Base-by-base conservation (phyloP, 2,113 vertebrate genomes). In the Chionis minor region DNA sequence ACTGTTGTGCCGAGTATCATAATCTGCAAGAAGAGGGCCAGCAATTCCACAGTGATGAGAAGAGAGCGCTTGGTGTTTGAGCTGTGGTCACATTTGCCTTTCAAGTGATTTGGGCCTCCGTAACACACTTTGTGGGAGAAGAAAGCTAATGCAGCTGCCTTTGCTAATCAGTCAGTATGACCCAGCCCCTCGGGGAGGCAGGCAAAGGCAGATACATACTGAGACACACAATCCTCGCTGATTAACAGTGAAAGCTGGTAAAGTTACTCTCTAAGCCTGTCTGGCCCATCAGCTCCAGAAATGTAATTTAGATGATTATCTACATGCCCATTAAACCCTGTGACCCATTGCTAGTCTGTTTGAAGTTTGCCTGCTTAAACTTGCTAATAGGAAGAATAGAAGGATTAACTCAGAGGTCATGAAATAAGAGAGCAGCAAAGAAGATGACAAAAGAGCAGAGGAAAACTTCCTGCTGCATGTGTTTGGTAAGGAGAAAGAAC, bases 241-340 rank as follows among this genome's bases (percentile, higher is more conserved):
- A 98, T 98, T 97, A 97, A 90, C 96, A 96, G 97, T 44, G 72
- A 98, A 96, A 93, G 96, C 97, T 97, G 97, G 97, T 96, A 94
- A 97, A 98, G 97, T 97, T 94, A 96, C 90, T 88, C 92, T 98
- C 95, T 96, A 96, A 97, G 96, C 97, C 97, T 98, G 98, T 98
- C 98, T 97, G 93, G 94, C 94, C 96, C 98, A 98, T 99, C 98
- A 99, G 97, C 90, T 96, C 95, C 96, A 98, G 96, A 98, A 98
- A 96, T 98, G 97, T 98, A 98, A 99, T 99, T 98, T 97, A 98
- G 98, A 98, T 98, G 98, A 99, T 99, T 99, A 98, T 98, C 97
- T 97, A 78, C 79, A 71, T 96, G 94, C 97, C 97, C 96, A 97
- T 98, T 98, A 98, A 98, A 97, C 97, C 98, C 97, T 97, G 97